phyloP scores from a whole-genome alignment of 2,888 invertebrate species.

The Agonopterix arenella region DNA sequence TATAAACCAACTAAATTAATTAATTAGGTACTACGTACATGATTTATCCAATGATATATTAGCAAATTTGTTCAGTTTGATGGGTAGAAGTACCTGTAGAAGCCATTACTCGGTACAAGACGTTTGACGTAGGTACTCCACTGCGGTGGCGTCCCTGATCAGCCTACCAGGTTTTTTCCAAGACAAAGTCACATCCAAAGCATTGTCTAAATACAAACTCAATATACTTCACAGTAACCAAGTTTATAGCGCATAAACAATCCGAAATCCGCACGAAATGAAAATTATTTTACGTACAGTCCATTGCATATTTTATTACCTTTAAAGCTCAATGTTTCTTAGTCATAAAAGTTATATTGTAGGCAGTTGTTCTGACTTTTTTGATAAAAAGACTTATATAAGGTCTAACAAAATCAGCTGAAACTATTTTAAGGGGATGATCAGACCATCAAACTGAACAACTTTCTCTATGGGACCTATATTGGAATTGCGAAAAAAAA shows the following conservation, averaged over 20 bases:
- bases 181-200: not conserved
- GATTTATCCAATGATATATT: no score
- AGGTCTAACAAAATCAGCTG: not conserved
- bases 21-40: no score
- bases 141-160: not conserved
- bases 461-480: not conserved
- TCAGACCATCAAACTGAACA: not conserved
- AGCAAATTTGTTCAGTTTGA: no score
- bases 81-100: no score
- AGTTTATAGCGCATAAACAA: constrained; percentile 9
- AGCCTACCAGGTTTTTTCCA: not conserved
- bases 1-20: no score
- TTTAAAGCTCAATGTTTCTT: not conserved
- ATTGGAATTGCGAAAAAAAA: not conserved
- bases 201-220: not conserved
- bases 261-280: constrained; percentile 4
- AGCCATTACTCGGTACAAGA: no score
- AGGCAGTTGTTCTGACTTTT: not conserved
- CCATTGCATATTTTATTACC: constrained; percentile 1
- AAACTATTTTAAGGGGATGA: not conserved
- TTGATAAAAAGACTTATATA: not conserved
- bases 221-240: not conserved
- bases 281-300: constrained; percentile 3
- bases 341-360: not conserved
- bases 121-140: not conserved